phyloP scores from a whole-genome alignment of 2,888 invertebrate species.

The Amphipyra tragopoginis region DNA sequence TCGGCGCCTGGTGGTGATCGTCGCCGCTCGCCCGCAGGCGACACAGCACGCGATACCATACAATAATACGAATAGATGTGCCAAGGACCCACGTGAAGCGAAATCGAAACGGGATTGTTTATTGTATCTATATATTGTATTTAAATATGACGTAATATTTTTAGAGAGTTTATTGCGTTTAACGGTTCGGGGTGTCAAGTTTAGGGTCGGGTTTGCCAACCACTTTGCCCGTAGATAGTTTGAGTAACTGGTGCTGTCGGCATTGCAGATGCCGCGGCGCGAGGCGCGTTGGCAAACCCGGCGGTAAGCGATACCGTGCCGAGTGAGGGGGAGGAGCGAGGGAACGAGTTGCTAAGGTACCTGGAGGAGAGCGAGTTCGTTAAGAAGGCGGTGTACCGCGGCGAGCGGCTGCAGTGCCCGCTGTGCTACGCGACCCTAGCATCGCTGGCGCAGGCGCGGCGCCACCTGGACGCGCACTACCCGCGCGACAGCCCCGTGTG shows the following conservation, averaged over 20 bases:
- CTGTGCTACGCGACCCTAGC: slow-evolving; percentile 92
- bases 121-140: slow-evolving; percentile 65
- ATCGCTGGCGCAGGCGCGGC: slow-evolving; percentile 92
- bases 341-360: slow-evolving; percentile 63
- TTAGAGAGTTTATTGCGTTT: slow-evolving; percentile 77
- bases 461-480: slow-evolving; percentile 95
- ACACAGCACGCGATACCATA: slow-evolving; percentile 27
- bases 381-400: slow-evolving; percentile 45
- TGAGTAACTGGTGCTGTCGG: slow-evolving; percentile 85
- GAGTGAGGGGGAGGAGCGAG: slow-evolving; percentile 68
- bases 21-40: slow-evolving; percentile 29
- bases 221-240: slow-evolving; percentile 57
- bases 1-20: slow-evolving; percentile 60
- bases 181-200: slow-evolving; percentile 57
- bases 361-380: slow-evolving; percentile 58
- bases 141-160: slow-evolving; percentile 70
- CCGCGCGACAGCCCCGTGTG: slow-evolving; percentile 95
- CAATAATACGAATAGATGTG: slow-evolving; percentile 60
- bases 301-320: slow-evolving; percentile 66
- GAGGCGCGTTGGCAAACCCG: slow-evolving; percentile 70
- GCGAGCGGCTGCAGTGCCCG: slow-evolving; percentile 90
- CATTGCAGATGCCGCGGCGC: slow-evolving; percentile 90
- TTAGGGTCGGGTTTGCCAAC: slow-evolving; percentile 79
- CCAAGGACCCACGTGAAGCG: slow-evolving; percentile 65
- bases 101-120: slow-evolving; percentile 56